Evolutionary conservation across 30 jellyfish, hydroid and myxozoan genomes (phyloP).

Genomic region (Rhopilema esculentum): DNA sequence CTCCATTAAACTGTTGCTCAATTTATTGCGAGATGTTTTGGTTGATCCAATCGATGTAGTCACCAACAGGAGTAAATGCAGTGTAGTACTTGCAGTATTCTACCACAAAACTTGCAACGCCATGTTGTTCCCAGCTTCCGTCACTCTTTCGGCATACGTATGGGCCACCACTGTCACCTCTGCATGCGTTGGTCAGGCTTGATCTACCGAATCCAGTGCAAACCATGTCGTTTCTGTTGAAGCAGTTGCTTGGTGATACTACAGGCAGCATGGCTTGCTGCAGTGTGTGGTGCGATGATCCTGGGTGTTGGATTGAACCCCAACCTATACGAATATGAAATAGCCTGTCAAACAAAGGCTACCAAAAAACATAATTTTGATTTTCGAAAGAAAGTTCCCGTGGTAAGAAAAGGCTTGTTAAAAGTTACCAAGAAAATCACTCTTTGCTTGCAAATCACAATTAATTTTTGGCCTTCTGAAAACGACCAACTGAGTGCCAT

Average conservation of each 20-base stretch:
- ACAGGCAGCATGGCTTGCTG: conserved; percentile 76
- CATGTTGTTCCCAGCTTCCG: conserved; percentile 72
- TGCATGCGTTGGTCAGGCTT: conserved; percentile 47
- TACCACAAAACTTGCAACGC: conserved; percentile 76
- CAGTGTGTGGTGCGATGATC: conserved; percentile 47
- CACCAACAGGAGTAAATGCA: conserved; percentile 68
- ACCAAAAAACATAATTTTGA: not conserved
- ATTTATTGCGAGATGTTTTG: conserved; percentile 12
- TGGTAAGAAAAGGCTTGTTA: not conserved
- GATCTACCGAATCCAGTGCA: conserved; percentile 79
- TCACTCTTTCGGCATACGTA: conserved; percentile 55
- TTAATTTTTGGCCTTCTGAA: too few species aligned
- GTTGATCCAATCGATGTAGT: conserved; percentile 70
- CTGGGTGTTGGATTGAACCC: conserved; percentile 72
- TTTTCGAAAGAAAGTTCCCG: not conserved
- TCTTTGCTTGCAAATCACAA: not conserved
- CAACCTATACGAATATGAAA: too few species aligned
- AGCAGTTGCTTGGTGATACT: conserved; percentile 44
- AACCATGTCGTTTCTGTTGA: conserved; percentile 46
- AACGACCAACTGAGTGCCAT: too few species aligned
- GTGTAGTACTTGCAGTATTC: conserved; percentile 68
- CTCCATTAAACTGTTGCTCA: not conserved
- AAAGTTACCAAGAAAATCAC: not conserved
- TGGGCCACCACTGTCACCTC: conserved; percentile 72
- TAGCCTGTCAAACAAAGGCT: not conserved